Percentiles rank a stretch among this genome's conserved stretches.
phyloP scores from a whole-genome alignment of 2,113 vertebrate genomes.

The Setophaga petechia region DNA sequence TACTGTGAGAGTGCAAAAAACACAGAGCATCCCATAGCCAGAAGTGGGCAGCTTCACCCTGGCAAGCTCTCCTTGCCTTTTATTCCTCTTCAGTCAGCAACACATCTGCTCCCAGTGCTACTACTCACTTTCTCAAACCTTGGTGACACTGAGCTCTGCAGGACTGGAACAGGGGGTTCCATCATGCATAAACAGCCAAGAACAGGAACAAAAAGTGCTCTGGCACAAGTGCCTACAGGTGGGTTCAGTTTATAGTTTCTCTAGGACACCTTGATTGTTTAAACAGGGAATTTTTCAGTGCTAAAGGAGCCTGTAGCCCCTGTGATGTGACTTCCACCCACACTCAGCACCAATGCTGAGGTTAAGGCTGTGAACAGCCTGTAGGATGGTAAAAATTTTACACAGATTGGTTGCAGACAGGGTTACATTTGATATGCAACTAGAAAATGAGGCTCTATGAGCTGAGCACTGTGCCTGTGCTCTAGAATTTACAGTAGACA shows the following conservation, averaged over 20 bases:
- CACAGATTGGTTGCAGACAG: neutral
- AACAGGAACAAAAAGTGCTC: neutral
- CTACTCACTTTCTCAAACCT: neutral
- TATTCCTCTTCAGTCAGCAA: neutral
- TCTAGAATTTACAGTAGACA: neutral
- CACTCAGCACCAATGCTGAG: neutral
- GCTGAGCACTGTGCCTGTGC: neutral
- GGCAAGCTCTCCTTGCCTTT: neutral
- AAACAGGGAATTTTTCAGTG: neutral
- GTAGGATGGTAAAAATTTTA: neutral
- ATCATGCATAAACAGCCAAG: neutral
- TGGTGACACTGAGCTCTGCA: neutral
- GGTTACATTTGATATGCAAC: neutral
- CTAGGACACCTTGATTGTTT: neutral
- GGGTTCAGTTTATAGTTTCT: neutral
- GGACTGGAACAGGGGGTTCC: neutral
- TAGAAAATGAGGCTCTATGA: neutral
- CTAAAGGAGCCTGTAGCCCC: neutral
- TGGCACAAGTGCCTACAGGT: neutral
- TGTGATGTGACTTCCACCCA: neutral
- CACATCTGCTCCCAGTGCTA: rapidly evolving
- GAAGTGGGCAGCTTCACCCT: neutral
- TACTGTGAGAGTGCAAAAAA: neutral
- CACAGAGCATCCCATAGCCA: neutral
- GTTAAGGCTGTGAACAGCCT: neutral